These are phyloP conservation scores for Eptesicus fuscus DNA, from an alignment of 2,113 vertebrate genomes.

Conservation along the genomic window DNA sequence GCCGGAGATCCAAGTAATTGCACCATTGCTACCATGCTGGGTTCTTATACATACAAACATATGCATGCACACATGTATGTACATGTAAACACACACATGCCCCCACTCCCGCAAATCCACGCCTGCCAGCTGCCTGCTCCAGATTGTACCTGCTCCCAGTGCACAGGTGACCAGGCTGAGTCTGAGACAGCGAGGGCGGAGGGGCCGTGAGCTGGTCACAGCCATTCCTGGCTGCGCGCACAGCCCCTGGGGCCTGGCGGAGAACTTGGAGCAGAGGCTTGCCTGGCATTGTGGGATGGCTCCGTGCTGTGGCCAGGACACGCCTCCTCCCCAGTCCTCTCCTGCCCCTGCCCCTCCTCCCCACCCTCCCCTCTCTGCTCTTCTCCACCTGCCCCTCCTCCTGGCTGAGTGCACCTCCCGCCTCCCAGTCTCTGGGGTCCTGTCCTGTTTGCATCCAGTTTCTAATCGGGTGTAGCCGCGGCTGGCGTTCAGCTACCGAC, in stretches of 20 bases:
- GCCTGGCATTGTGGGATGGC: too few relatives aligned
- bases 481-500: too few relatives aligned
- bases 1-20: rapidly evolving
- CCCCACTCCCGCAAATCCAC: too few relatives aligned
- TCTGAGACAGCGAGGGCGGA: neutral
- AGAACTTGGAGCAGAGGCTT: neutral
- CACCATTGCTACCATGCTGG: rapidly evolving
- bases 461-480: too few relatives aligned
- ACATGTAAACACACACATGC: neutral
- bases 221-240: neutral
- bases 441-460: too few relatives aligned
- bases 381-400: too few relatives aligned
- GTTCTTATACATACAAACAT: too few relatives aligned
- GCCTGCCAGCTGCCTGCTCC: rapidly evolving
- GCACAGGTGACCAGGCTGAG: neutral
- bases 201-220: neutral
- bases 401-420: too few relatives aligned
- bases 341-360: too few relatives aligned
- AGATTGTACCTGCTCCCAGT: rapidly evolving
- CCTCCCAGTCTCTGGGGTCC: too few relatives aligned
- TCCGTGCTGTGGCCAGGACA: rapidly evolving
- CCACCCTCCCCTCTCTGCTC: too few relatives aligned
- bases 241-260: neutral
- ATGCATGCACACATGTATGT: rapidly evolving
- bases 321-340: too few relatives aligned